Evolutionary conservation across 1,140 invertebrate genomes (phyloP).

Genomic region (Drosophila nigromelanica): DNA sequence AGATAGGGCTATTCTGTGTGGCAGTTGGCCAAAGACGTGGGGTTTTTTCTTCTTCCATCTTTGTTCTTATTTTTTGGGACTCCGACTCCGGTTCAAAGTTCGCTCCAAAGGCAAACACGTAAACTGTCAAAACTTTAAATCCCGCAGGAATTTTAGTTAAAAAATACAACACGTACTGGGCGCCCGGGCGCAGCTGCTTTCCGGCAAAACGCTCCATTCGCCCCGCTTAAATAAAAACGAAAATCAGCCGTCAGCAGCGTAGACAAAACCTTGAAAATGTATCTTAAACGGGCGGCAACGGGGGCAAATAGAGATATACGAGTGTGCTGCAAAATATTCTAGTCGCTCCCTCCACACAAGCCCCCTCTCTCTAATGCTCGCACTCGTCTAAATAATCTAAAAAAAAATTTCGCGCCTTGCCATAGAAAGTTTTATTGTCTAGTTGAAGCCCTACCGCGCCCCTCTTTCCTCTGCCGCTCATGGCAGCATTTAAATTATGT

Average conservation of each 20-base stretch:
- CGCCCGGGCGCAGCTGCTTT: conserved; percentile 63
- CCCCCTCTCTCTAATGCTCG: conserved; percentile 4
- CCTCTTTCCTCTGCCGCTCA: conserved; percentile 14
- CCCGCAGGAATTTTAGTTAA: conserved; percentile 81
- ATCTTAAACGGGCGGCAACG: conserved; percentile 39
- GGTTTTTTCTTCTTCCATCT: conserved; percentile 6
- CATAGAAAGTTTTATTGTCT: conserved; percentile 80
- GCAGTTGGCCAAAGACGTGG: conserved; percentile 49
- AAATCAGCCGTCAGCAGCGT: conserved; percentile 36
- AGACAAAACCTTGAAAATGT: conserved; percentile 76
- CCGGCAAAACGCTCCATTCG: conserved; percentile 3
- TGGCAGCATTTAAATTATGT: conserved; percentile 82
- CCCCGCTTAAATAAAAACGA: conserved; percentile 23
- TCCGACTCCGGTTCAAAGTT: conserved; percentile 68
- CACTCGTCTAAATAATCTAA: conserved; percentile 77
- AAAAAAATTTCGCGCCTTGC: conserved; percentile 72
- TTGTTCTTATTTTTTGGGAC: conserved; percentile 2
- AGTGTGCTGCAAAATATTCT: conserved; percentile 52
- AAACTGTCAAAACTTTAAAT: conserved; percentile 83
- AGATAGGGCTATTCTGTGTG: conserved; percentile 27
- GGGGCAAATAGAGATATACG: conserved; percentile 49
- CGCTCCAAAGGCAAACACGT: conserved; percentile 78
- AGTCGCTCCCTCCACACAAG: background rate
- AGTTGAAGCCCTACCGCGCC: conserved; percentile 29
- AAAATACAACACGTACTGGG: conserved; percentile 80